These are phyloP conservation scores for Bostrychus sinensis DNA, from an alignment of 2,113 vertebrate genomes.

Conservation along the genomic window DNA sequence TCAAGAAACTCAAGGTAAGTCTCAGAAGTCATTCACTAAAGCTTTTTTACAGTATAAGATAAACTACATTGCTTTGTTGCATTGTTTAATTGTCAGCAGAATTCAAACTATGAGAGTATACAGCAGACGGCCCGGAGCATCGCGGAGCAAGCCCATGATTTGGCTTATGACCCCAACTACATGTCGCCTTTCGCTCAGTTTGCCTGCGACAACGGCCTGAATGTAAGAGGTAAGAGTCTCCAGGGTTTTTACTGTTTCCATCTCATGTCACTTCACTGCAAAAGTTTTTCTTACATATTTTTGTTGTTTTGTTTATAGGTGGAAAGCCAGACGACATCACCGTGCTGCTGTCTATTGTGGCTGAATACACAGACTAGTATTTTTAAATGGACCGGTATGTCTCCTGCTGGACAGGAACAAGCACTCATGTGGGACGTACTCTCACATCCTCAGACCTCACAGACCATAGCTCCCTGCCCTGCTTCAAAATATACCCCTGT, in stretches of 20 bases:
- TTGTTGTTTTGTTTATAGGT: slow-evolving; percentile 76
- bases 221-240: slow-evolving; percentile 89
- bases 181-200: slow-evolving; percentile 99
- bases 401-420: slow-evolving; percentile 92
- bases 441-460: slow-evolving; percentile 41
- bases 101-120: slow-evolving; percentile 95
- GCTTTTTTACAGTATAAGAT: background rate
- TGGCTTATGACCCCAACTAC: slow-evolving; percentile 98
- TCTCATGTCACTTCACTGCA: no score
- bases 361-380: slow-evolving; percentile 95
- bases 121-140: slow-evolving; percentile 96
- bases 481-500: slow-evolving; percentile 7
- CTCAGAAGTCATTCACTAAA: background rate
- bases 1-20: slow-evolving; percentile 94
- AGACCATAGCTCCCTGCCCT: slow-evolving; percentile 1
- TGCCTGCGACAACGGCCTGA: slow-evolving; percentile 96
- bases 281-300: no score
- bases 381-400: slow-evolving; percentile 52
- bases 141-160: slow-evolving; percentile 93
- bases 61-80: background rate
- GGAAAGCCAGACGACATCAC: slow-evolving; percentile 99
- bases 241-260: no score
- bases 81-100: slow-evolving; percentile 73
- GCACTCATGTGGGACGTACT: slow-evolving; percentile 49
- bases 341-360: slow-evolving; percentile 96